Evolutionary conservation across 2,797 vertebrate genomes (phyloP).

Genomic region (Gymnopithys bicolor): DNA sequence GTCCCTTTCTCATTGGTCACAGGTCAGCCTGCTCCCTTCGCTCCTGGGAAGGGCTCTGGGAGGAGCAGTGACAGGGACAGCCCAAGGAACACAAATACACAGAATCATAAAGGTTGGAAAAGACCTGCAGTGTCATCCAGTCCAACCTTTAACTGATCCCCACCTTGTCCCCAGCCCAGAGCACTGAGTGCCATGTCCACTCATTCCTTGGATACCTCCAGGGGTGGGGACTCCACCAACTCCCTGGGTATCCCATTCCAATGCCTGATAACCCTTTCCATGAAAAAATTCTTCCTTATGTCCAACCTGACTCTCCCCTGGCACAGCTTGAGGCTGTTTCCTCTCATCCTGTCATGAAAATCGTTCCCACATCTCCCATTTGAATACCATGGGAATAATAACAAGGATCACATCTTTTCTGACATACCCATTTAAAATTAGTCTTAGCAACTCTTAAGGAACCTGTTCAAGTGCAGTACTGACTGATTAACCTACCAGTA

Average conservation of each 20-base stretch:
- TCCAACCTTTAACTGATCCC: not conserved
- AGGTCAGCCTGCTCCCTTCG: not conserved
- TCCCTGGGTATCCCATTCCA: not conserved
- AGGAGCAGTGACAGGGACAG: not conserved
- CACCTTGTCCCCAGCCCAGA: not conserved
- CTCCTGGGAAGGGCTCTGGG: not conserved
- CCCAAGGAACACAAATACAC: not conserved
- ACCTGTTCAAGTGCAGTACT: not conserved
- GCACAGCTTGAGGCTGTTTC: not conserved
- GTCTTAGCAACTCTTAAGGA: not conserved
- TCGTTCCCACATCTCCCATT: not conserved
- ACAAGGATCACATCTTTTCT: not conserved
- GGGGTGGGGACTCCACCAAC: not conserved
- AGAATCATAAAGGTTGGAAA: not conserved
- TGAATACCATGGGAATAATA: not conserved
- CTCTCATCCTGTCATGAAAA: not conserved
- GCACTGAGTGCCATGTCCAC: not conserved
- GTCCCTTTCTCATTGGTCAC: not conserved
- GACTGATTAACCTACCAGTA: not conserved
- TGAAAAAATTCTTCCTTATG: not conserved
- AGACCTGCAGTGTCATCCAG: not conserved
- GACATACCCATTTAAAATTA: not conserved
- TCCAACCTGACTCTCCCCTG: not conserved
- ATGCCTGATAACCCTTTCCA: not conserved
- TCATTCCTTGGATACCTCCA: rapidly evolving